Base-by-base conservation (phyloP, 2,888 invertebrate species). In the Dendrolimus pini region DNA sequence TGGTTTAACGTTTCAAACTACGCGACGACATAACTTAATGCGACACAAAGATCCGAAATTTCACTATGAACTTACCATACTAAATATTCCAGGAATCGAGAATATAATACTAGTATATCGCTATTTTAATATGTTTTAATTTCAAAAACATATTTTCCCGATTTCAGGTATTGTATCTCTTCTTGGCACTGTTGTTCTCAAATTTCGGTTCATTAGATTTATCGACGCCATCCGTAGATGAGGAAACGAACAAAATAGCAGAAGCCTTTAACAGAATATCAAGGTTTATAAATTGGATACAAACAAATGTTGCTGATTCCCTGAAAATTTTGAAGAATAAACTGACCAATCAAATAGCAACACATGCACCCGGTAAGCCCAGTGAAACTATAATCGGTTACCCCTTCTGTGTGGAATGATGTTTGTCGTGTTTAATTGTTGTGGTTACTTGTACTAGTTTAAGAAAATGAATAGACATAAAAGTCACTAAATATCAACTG, bases 111-210 rank as follows among this genome's bases (percentile, higher is more conserved):
- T 30, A 30, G 30, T 30, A 30, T 30, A 30, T 6, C 30, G 30
- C 6, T 30, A 6, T 30, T 30, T 30, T 30, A 30, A 30, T 18
- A 18, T 30, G 30, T 30, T 30, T 30, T 30, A 30, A 30, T 30
- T 30, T 30, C 30, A 30, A 30, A 30, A 30, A 30, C 30, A 30
- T 47, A 0, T 9, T 14, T 30, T n/a, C 14, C 9, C 41, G 0
- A 10, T 47, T 47, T 12, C 87, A 98, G 98, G 98, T 99, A 77
- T 94, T 99, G 83, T 99, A 99, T 92, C 96, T 99, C 83, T 99
- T 99, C 96, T 96, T 99, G 93, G 99, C 99, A 91, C 94, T 99
- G 95, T 95, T 99, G 93, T 96, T 99, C 94, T 97, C 97, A 91
- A 98, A 98, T 91, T 99, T 99, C 85, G 98, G 99, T 83, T 98